These are phyloP conservation scores for Lasioglossum figueresi DNA, from an alignment of 2,888 invertebrate species.

Conservation along the genomic window DNA sequence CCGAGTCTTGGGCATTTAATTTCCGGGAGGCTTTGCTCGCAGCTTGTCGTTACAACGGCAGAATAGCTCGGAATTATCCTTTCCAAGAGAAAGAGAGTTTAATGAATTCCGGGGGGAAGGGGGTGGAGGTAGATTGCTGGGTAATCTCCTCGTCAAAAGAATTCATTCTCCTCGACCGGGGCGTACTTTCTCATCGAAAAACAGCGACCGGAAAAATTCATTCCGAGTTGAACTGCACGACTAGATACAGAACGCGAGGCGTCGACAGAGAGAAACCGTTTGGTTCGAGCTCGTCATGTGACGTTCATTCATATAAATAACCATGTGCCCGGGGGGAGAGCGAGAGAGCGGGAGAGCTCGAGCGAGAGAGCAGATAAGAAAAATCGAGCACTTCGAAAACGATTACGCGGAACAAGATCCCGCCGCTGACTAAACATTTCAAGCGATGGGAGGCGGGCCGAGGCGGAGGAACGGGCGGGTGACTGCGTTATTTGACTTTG, in stretches of 20 bases:
- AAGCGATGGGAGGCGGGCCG: constrained; percentile 3
- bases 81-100: not conserved
- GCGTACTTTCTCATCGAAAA: not conserved
- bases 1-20: not conserved
- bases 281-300: constrained; percentile 25
- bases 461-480: not conserved
- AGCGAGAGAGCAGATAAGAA: constrained; percentile 23
- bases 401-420: constrained; percentile 54
- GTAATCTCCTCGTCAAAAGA: not conserved
- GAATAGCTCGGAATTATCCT: constrained; percentile 1
- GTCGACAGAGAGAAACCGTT: not conserved
- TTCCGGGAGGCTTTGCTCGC: not conserved
- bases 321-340: not conserved
- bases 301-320: constrained; percentile 55
- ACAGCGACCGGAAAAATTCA: not conserved
- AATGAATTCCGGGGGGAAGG: not conserved
- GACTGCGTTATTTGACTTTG: constrained; percentile 51
- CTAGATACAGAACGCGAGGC: not conserved
- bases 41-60: not conserved
- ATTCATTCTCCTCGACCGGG: not conserved
- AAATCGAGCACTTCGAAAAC: constrained; percentile 50
- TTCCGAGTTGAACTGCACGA: not conserved
- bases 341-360: not conserved
- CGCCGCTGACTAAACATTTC: constrained; percentile 32
- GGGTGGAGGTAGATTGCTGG: not conserved